Evolutionary conservation across 1,140 invertebrate genomes (phyloP).

Genomic region (Bombus huntii): DNA sequence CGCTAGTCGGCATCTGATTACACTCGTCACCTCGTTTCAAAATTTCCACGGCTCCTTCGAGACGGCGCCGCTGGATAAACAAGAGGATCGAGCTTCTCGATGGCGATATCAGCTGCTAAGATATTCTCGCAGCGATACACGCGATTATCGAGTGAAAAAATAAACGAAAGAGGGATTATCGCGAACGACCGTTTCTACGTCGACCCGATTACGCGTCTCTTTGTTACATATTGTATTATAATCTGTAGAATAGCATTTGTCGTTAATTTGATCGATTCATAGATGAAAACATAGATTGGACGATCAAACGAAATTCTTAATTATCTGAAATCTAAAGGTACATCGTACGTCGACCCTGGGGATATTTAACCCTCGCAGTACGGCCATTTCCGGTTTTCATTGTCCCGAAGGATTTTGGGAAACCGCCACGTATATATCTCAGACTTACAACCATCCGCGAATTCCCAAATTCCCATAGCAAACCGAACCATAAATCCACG

Average conservation of each 20-base stretch:
- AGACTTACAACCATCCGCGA: background rate
- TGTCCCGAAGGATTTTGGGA: background rate
- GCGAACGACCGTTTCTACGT: too few relatives aligned
- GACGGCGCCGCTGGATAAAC: background rate
- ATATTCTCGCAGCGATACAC: too few relatives aligned
- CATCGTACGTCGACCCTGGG: too few relatives aligned
- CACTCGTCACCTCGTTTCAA: slow-evolving; percentile 39
- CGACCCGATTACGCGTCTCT: too few relatives aligned
- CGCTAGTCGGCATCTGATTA: slow-evolving; percentile 21
- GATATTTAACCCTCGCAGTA: too few relatives aligned
- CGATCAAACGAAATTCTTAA: background rate
- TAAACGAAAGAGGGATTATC: too few relatives aligned
- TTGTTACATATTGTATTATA: too few relatives aligned
- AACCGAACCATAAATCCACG: background rate
- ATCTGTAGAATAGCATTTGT: too few relatives aligned
- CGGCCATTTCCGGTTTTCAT: background rate
- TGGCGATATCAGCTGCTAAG: background rate
- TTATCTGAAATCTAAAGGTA: background rate
- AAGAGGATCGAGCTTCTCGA: too few relatives aligned
- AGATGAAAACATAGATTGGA: too few relatives aligned
- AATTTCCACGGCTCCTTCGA: slow-evolving; percentile 23
- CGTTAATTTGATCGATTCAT: too few relatives aligned
- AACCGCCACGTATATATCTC: background rate
- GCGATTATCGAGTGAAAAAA: too few relatives aligned
- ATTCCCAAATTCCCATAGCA: background rate